Base-by-base conservation (phyloP, 2,888 invertebrate genomes). In the Rotaria magnacalcarata region DNA sequence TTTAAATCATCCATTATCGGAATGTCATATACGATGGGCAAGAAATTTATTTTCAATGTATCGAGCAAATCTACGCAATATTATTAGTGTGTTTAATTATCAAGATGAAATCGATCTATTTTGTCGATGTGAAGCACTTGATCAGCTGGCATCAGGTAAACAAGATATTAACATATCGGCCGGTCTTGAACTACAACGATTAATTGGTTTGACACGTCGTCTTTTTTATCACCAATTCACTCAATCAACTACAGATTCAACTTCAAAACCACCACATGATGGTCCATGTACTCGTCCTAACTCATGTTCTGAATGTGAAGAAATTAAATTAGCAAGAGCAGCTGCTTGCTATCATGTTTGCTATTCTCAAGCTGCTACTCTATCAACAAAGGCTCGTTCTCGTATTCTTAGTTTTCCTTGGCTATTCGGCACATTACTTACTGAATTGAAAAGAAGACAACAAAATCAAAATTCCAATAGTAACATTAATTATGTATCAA, bases 51-150 rank as follows among this genome's bases (percentile, higher is more conserved):
- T 47, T 80, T 43, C 19, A 16, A 10, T 47, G 24, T 80, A 80
- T 47, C 47, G 80, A 3, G 43, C 24, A 19, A 19, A 34, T n/a
- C 47, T 80, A 47, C 24, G 24, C 2, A 80, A 80, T n/a, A 80
- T 80, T 14, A 80, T 80, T 0, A 80, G 80, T 80, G 80, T 80
- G 21, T 80, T 47, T 47, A 43, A 80, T 80, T 80, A 47, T 47
- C 80, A 80, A 80, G 80, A 80, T 47, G 80, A 80, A 80, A 80
- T 80, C 14, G 80, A 80, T n/a, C n/a, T 80, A 24, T 80, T 80
- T 80, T 80, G 80, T 80, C 80, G 80, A 80, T 80, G 80, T 80
- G 80, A 80, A n/a, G n/a, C 80, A 80, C 43, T 80, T 11, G 80
- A 80, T 47, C 80, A 80, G 47, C 1, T 67, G 19, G 47, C 24